phyloP scores from a whole-genome alignment of 2,113 vertebrate genomes.

The Trochalopteron elliotii region DNA sequence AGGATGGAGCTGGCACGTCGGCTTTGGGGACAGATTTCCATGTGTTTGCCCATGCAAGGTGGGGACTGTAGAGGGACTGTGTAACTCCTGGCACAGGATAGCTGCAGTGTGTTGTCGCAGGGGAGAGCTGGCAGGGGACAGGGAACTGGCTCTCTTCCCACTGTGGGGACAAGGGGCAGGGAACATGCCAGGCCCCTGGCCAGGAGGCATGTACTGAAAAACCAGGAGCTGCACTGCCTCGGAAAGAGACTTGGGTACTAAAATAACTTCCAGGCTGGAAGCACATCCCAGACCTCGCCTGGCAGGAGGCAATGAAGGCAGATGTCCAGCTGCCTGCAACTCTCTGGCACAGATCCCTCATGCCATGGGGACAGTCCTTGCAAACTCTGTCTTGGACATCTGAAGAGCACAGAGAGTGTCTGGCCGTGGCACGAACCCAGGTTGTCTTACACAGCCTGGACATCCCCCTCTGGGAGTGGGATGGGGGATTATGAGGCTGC shows the following conservation, averaged over 20 bases:
- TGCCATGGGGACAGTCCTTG: fast-evolving
- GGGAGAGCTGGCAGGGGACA: neutral
- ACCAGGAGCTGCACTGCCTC: neutral
- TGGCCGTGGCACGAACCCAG: fast-evolving
- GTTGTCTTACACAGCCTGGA: neutral
- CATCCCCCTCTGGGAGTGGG: fast-evolving
- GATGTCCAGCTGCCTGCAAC: neutral
- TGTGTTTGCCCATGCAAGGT: neutral
- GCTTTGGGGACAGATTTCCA: neutral
- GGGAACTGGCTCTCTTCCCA: neutral
- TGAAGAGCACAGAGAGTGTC: fast-evolving
- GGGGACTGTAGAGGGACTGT: neutral
- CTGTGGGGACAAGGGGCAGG: fast-evolving
- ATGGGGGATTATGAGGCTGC: neutral
- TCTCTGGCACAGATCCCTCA: neutral
- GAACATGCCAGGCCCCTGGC: neutral
- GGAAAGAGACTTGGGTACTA: neutral
- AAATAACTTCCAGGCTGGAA: neutral
- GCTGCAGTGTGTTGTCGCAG: neutral
- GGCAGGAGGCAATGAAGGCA: fast-evolving
- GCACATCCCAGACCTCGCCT: neutral
- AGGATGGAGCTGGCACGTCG: neutral
- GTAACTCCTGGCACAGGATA: neutral
- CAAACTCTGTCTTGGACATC: neutral
- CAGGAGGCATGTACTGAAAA: neutral